Evolutionary conservation across 2,797 vertebrate species (phyloP).

Genomic region (Malurus splendens): DNA sequence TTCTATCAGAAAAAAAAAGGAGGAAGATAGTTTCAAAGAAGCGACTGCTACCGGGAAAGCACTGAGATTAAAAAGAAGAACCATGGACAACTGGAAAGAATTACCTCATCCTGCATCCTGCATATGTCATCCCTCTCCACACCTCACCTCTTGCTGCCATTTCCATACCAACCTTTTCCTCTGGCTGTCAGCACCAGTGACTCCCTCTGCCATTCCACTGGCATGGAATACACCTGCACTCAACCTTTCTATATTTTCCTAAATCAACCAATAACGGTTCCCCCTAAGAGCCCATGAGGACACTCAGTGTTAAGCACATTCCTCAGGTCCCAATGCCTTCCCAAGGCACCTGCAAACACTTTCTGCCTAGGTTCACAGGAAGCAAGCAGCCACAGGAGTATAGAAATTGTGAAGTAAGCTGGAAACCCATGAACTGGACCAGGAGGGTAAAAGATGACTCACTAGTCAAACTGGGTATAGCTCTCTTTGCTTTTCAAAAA

Average conservation of each 20-base stretch:
- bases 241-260: background rate
- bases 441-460: background rate
- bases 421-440: background rate
- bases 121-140: background rate
- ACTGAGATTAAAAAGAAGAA: background rate
- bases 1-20: background rate
- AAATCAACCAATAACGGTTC: background rate
- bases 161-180: background rate
- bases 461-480: background rate
- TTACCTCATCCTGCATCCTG: background rate
- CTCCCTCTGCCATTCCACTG: accelerated
- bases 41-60: background rate
- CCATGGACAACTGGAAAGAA: background rate
- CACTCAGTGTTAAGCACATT: accelerated
- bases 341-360: background rate
- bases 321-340: background rate
- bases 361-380: background rate
- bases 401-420: background rate
- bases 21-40: background rate
- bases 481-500: background rate
- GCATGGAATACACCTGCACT: background rate
- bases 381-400: background rate
- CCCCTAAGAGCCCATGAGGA: background rate
- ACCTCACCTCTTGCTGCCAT: background rate
- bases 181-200: background rate